A percentile compares a stretch with the other conserved stretches of the same genome.
phyloP scores from a whole-genome alignment of 2,888 invertebrate species.

The Leptothorax acervorum region DNA sequence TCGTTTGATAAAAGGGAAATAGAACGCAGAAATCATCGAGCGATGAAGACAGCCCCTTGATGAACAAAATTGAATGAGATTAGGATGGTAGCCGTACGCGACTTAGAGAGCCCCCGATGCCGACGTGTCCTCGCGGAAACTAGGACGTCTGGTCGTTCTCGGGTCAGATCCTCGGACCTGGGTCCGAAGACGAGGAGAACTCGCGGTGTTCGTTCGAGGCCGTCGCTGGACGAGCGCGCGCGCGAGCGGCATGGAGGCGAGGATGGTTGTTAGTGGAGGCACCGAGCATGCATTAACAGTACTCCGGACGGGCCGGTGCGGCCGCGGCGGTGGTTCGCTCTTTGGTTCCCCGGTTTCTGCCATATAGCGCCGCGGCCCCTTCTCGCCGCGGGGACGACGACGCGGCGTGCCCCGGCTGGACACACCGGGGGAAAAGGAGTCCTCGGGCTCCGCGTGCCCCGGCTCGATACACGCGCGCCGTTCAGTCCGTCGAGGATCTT shows the following conservation, averaged over 20 bases:
- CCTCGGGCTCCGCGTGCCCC: conserved; percentile 52
- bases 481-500: conserved; percentile 82
- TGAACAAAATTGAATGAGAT: neutral
- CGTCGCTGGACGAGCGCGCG: conserved; percentile 67
- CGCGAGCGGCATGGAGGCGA: conserved; percentile 70
- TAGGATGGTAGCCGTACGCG: neutral
- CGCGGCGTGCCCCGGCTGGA: conserved; percentile 50
- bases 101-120: neutral
- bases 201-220: conserved; percentile 70
- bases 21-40: neutral
- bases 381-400: conserved; percentile 45
- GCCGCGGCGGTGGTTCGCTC: conserved; percentile 69
- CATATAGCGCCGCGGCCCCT: conserved; percentile 63
- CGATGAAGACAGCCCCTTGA: neutral
- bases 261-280: conserved; percentile 84
- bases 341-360: conserved; percentile 73
- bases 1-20: neutral
- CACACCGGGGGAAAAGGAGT: conserved; percentile 74
- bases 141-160: conserved; percentile 35
- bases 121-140: conserved; percentile 11
- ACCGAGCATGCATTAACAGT: conserved; percentile 85
- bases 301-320: conserved; percentile 81
- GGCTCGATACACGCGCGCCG: conserved; percentile 57
- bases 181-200: conserved; percentile 28
- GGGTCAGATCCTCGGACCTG: conserved; percentile 28